A percentile compares a stretch with the other conserved stretches of the same genome.
These are phyloP conservation scores for Ictalurus punctatus DNA, from an alignment of 2,113 vertebrate species.

Conservation along the genomic window DNA sequence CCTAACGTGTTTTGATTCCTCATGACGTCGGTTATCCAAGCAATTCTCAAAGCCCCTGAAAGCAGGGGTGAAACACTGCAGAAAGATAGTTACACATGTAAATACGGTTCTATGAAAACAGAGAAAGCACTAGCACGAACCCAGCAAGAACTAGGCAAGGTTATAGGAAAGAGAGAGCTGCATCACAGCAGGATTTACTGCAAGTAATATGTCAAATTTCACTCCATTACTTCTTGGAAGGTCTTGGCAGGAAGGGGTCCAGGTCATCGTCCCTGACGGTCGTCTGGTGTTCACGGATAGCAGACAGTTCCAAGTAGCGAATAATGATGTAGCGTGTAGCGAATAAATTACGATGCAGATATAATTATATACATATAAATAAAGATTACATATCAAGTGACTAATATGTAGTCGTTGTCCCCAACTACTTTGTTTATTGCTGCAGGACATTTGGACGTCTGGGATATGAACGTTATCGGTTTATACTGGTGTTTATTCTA, in stretches of 20 bases:
- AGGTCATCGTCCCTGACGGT: not conserved
- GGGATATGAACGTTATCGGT: not conserved
- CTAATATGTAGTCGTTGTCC: not conserved
- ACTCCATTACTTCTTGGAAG: not conserved
- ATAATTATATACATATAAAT: not conserved
- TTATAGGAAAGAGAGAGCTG: not conserved
- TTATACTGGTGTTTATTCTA: not conserved
- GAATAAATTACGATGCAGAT: not conserved
- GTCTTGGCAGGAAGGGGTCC: not conserved
- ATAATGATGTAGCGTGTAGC: no score
- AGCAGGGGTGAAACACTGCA: not conserved
- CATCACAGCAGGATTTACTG: not conserved
- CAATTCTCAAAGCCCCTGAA: not conserved
- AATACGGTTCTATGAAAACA: not conserved
- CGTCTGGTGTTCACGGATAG: not conserved
- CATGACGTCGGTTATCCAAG: not conserved
- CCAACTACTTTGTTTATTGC: not conserved
- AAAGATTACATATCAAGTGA: not conserved
- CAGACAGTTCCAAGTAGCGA: no score
- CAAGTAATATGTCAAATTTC: not conserved
- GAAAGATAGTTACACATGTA: not conserved
- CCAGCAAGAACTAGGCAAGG: not conserved
- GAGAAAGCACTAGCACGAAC: not conserved
- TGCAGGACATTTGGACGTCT: not conserved
- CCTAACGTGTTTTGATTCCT: not conserved